A percentile compares a stretch with the other conserved stretches of the same genome.
Conservation (phyloP, 2,888 invertebrate species). For the Eupsilia transversa region DNA sequence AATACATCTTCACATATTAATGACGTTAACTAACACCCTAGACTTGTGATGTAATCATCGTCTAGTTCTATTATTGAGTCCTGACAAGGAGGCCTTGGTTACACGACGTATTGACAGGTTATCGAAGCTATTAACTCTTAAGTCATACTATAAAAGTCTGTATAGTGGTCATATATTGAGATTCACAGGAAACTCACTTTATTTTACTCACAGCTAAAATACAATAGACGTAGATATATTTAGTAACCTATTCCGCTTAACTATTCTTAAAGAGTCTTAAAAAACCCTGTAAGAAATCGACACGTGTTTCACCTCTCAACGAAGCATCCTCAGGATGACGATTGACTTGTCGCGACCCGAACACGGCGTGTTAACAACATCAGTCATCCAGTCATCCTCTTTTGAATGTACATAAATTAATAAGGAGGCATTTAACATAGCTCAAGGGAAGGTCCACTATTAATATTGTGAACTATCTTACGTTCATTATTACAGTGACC, state of each 20-base stretch:
- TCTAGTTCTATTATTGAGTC: not conserved
- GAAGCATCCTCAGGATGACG: too few species aligned
- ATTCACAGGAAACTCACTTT: not conserved
- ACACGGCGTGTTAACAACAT: too few species aligned
- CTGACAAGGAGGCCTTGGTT: not conserved
- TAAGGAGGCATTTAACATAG: not conserved
- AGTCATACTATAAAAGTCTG: not conserved
- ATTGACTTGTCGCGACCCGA: too few species aligned
- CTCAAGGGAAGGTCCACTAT: not conserved
- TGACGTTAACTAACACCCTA: not conserved
- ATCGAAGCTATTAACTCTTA: not conserved
- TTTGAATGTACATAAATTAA: not conserved
- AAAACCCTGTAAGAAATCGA: too few species aligned
- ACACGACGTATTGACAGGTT: not conserved
- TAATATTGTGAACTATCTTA: slow-evolving; percentile 34
- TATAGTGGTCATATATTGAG: not conserved
- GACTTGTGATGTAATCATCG: not conserved
- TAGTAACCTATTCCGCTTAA: too few species aligned
- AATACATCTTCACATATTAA: not conserved
- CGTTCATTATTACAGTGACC: not conserved
- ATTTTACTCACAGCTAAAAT: too few species aligned
- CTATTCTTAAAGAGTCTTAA: too few species aligned
- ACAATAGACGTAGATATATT: too few species aligned
- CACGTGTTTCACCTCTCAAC: too few species aligned
- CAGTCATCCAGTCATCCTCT: too few species aligned